Base-by-base conservation (phyloP, 92 coral and sea anemone species). In the Porites cylindrica region DNA sequence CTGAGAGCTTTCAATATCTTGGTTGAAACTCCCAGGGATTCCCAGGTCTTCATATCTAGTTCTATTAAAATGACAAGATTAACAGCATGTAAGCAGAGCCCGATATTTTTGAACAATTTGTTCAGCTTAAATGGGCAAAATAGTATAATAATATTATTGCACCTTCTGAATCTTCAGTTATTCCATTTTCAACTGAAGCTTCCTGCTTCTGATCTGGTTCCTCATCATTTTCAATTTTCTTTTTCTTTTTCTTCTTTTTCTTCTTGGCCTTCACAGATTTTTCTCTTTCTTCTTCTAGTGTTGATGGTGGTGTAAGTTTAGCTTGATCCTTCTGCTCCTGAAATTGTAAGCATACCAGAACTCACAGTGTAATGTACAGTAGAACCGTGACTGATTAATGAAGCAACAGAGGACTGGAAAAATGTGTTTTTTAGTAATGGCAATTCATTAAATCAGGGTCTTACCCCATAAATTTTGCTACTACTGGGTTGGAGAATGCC, bases 41-140 rank as follows among this genome's bases (percentile, higher is more conserved):
- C 87, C 99, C 99, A 97, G 32, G 90, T 97, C 78, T 86, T 83
- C 91, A 92, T 90, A 11, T 85, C 93, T 61, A 62, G 47, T 38
- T 38, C 73, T 11, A 24, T 85, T 50, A 51, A 14, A 13, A 38
- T 3, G 47, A 38, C 47, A 38, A 3, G 47, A 38, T 38, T 38
- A 38, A 0, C 47, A 10, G 0, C 47, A 19, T 26, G 29, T 56
- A 51, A 67, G 12, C 51, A 19, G 3, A 16, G 14, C 3, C 14
- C 53, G 4, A 51, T n/a, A 2, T 8, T 51, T 50, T 17, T 8
- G 6, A 63, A n/a, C 3, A n/a, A 75, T 12, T 38, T 13, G 20
- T 11, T 20, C 12, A 32, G 59, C 21, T 12, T 21, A 38, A 38
- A 38, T 38, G 47, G 47, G 47, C 47, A 38, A 38, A 29, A 38